Percentiles rank a stretch among this genome's conserved stretches.
These are phyloP conservation scores for Tineola bisselliella DNA, from an alignment of 2,888 invertebrate species.

Conservation along the genomic window DNA sequence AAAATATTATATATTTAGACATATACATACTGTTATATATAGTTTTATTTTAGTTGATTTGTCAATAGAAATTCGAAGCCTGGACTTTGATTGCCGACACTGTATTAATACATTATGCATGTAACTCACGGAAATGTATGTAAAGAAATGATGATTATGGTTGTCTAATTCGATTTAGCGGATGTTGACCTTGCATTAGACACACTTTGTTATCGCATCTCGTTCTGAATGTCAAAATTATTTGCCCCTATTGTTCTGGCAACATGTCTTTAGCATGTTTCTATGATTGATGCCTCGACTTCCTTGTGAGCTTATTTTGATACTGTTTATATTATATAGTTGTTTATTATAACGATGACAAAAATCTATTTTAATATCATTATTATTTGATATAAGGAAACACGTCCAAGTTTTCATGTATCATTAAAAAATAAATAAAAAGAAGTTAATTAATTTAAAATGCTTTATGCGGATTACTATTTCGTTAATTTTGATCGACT, in stretches of 20 bases:
- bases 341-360: constrained; percentile 10
- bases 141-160: neutral
- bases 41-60: too few relatives aligned
- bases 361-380: neutral
- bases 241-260: constrained; percentile 34
- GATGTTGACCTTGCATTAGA: constrained; percentile 31
- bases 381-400: neutral
- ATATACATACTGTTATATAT: too few relatives aligned
- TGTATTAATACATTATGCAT: too few relatives aligned
- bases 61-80: too few relatives aligned
- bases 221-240: constrained; percentile 37
- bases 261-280: constrained; percentile 7
- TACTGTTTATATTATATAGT: neutral
- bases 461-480: too few relatives aligned
- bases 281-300: constrained; percentile 4
- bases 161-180: neutral
- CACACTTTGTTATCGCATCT: constrained; percentile 41
- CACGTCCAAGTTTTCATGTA: too few relatives aligned
- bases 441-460: too few relatives aligned
- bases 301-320: constrained; percentile 7
- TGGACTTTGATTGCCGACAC: too few relatives aligned
- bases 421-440: too few relatives aligned
- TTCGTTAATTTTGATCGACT: too few relatives aligned
- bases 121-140: neutral
- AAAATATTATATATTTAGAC: too few relatives aligned